These are phyloP conservation scores for Iphiclides podalirius DNA, from an alignment of 2,888 invertebrate species.

Conservation along the genomic window DNA sequence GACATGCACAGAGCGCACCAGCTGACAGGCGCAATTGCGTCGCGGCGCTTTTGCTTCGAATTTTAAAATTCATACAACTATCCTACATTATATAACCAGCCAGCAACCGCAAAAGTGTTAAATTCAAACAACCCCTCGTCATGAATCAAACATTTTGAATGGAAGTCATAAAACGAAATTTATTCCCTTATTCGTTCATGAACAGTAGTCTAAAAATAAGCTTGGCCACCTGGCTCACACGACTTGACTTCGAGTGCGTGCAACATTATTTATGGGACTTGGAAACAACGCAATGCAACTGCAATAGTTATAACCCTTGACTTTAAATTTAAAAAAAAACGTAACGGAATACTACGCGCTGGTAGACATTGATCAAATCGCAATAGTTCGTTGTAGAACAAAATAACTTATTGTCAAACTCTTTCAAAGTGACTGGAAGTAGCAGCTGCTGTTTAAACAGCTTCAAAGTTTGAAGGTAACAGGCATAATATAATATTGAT, in stretches of 20 bases:
- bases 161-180: slow-evolving; percentile 67
- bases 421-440: too few relatives aligned
- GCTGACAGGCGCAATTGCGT: slow-evolving; percentile 44
- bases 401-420: too few relatives aligned
- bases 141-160: slow-evolving; percentile 66
- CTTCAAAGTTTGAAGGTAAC: too few relatives aligned
- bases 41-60: slow-evolving; percentile 23
- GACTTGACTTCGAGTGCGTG: slow-evolving; percentile 55
- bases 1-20: slow-evolving; percentile 60
- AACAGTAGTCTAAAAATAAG: slow-evolving; percentile 67
- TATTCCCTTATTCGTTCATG: slow-evolving; percentile 63
- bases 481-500: too few relatives aligned
- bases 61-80: background rate
- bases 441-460: too few relatives aligned
- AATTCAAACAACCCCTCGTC: slow-evolving; percentile 25
- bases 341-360: background rate
- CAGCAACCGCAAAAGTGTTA: slow-evolving; percentile 5
- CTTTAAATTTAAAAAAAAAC: slow-evolving; percentile 39
- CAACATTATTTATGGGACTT: slow-evolving; percentile 64
- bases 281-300: slow-evolving; percentile 62
- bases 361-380: background rate
- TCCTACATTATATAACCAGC: background rate
- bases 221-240: slow-evolving; percentile 69
- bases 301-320: slow-evolving; percentile 69
- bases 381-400: too few relatives aligned